phyloP scores from a whole-genome alignment of 1,140 invertebrate species.

The Drosophila quadrilineata region DNA sequence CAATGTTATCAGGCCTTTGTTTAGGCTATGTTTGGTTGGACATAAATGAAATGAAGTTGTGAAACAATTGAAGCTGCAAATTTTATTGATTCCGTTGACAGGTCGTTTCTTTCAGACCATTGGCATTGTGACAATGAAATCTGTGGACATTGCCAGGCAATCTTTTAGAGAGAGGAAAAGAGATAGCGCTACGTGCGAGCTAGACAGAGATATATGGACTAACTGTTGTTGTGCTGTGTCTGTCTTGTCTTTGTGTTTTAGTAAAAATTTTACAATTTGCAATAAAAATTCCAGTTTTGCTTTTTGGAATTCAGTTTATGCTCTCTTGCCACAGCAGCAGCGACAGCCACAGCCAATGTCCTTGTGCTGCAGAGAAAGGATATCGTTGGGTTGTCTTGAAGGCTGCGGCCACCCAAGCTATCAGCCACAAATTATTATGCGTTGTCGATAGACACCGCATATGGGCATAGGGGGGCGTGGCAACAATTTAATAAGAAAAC shows the following conservation, averaged over 20 bases:
- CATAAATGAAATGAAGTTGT: background rate
- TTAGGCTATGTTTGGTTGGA: background rate
- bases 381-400: constrained; percentile 29
- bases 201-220: constrained; percentile 17
- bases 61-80: constrained; percentile 17
- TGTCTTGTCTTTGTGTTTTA: constrained; percentile 63
- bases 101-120: constrained; percentile 38
- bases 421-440: constrained; percentile 76
- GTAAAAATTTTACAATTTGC: constrained; percentile 77
- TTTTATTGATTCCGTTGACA: constrained; percentile 44
- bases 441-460: constrained; percentile 46
- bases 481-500: constrained; percentile 80
- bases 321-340: constrained; percentile 10
- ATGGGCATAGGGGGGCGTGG: constrained; percentile 34
- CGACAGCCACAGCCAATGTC: constrained; percentile 16
- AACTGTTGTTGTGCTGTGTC: constrained; percentile 16
- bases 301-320: constrained; percentile 71
- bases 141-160: constrained; percentile 49
- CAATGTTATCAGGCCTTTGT: background rate
- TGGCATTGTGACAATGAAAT: constrained; percentile 63
- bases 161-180: background rate
- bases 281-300: constrained; percentile 78
- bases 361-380: constrained; percentile 51
- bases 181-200: background rate
- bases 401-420: constrained; percentile 33